Percentiles rank a stretch among this genome's conserved stretches.
Conservation (phyloP, 2,113 vertebrate genomes). For the Cheirogaleus medius region DNA sequence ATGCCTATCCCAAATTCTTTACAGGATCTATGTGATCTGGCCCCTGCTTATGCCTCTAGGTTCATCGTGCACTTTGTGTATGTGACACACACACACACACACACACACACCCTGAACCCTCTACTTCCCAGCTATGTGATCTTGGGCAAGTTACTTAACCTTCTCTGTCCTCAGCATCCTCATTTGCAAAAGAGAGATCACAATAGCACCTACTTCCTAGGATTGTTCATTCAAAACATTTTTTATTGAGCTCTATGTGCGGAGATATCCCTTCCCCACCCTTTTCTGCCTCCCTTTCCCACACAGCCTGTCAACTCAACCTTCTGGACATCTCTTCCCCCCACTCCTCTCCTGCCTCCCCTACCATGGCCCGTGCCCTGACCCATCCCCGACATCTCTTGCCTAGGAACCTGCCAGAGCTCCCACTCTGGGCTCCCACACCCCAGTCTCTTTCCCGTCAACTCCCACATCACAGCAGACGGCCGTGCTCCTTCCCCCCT, state of each 20-base stretch:
- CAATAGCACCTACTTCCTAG: not conserved
- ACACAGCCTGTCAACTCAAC: not conserved
- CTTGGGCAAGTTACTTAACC: not conserved
- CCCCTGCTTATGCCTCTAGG: not conserved
- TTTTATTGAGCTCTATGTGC: not conserved
- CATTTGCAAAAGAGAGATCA: not conserved
- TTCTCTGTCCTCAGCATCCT: not conserved
- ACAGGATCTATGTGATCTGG: not conserved
- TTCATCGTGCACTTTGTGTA: not conserved
- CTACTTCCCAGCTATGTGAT: not conserved
- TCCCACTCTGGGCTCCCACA: not conserved
- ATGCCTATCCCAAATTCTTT: not conserved
- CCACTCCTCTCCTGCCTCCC: not conserved
- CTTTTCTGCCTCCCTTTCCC: not conserved
- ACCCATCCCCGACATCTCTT: not conserved
- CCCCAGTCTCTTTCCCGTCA: not conserved
- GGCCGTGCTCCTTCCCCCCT: not conserved
- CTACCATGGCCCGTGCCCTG: not conserved
- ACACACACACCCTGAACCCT: not conserved
- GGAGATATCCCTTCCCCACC: not conserved
- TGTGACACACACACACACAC: not conserved
- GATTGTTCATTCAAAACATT: not conserved
- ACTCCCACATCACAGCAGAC: not conserved
- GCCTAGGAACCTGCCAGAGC: not conserved
- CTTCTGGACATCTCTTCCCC: not conserved